Conservation (phyloP, 2,113 vertebrate species). For the Odontophorus gujanensis region DNA sequence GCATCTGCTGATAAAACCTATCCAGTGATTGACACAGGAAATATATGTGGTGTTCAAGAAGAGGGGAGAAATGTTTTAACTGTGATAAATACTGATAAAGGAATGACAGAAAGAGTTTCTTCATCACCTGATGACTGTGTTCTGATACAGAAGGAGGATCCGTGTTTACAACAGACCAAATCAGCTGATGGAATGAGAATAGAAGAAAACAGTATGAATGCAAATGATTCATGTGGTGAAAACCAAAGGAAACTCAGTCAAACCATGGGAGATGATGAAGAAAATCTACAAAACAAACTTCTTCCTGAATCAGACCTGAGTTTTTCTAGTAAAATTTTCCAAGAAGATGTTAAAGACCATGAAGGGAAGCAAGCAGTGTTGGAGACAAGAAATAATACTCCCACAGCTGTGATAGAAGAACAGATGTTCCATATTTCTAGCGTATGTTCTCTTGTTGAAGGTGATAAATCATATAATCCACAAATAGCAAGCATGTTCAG, state of each 20-base stretch:
- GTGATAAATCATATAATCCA: conserved; percentile 77
- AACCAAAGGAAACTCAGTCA: not conserved
- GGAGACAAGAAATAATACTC: not conserved
- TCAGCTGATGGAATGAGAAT: not conserved
- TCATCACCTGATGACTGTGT: not conserved
- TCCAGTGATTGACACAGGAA: conserved; percentile 50
- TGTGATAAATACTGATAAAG: not conserved
- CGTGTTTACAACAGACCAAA: not conserved
- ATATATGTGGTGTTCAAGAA: conserved; percentile 43
- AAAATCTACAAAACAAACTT: not conserved
- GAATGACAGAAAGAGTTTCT: not conserved
- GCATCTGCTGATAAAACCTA: not conserved
- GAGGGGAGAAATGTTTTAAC: not conserved
- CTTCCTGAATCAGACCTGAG: not conserved
- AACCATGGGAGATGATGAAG: not conserved
- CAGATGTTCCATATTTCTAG: conserved; percentile 73
- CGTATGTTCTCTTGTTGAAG: conserved; percentile 82
- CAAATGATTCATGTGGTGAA: not conserved
- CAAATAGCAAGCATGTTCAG: conserved; percentile 81
- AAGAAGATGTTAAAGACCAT: not conserved
- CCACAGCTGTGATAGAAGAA: not conserved
- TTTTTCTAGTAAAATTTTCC: not conserved
- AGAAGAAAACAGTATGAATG: not conserved
- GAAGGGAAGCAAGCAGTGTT: not conserved
- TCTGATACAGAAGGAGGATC: not conserved